phyloP scores from a whole-genome alignment of 2,797 vertebrate species.

The Falco novaeseelandiae region DNA sequence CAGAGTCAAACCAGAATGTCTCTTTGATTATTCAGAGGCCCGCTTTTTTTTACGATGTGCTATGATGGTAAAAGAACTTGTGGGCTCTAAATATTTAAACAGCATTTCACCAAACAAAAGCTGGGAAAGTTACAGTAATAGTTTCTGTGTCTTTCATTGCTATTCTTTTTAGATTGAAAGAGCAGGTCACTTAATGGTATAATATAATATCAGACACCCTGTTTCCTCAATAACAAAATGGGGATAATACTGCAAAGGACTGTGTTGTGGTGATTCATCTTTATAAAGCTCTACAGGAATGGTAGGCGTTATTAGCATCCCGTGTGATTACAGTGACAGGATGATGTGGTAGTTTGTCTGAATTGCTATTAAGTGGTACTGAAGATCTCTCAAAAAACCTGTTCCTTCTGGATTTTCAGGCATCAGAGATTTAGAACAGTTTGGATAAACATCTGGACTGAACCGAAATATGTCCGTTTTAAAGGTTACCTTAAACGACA shows the following conservation, averaged over 20 bases:
- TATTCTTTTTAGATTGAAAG: background rate
- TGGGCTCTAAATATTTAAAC: constrained; percentile 36
- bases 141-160: background rate
- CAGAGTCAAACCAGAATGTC: background rate
- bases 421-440: constrained; percentile 11
- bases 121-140: background rate
- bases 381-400: background rate
- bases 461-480: background rate
- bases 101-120: constrained; percentile 21
- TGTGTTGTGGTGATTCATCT: constrained; percentile 13
- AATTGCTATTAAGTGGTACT: constrained; percentile 33
- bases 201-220: background rate
- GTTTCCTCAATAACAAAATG: background rate
- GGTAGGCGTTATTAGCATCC: constrained; percentile 12
- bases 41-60: background rate
- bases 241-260: background rate
- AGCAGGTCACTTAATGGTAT: background rate
- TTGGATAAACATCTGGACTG: constrained; percentile 35
- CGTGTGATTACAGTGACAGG: constrained; percentile 42
- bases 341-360: constrained; percentile 43
- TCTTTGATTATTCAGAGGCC: background rate
- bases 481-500: constrained; percentile 40
- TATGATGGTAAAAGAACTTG: background rate
- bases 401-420: constrained; percentile 2
- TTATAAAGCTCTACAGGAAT: constrained; percentile 13